These are phyloP conservation scores for Ara ararauna DNA, from an alignment of 2,797 vertebrate species.

Conservation along the genomic window DNA sequence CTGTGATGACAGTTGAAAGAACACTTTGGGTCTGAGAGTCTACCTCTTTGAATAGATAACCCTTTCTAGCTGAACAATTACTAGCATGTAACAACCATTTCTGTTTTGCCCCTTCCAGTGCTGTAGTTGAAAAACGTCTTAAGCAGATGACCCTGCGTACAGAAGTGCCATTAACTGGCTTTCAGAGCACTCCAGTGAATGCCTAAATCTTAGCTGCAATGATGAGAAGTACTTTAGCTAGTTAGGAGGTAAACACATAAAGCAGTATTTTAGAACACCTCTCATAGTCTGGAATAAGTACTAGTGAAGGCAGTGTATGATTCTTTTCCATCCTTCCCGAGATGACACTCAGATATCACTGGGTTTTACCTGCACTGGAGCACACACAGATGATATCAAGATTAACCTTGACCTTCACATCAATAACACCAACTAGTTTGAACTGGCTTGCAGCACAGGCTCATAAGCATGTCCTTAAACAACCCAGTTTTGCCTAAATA, in stretches of 20 bases:
- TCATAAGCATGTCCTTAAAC: background rate
- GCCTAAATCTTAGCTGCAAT: background rate
- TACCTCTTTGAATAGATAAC: conserved; percentile 27
- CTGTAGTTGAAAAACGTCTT: conserved; percentile 8
- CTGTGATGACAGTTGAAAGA: conserved; percentile 46
- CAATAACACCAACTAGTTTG: background rate
- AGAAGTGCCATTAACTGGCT: conserved; percentile 16
- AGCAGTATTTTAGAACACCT: background rate
- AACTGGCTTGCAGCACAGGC: background rate
- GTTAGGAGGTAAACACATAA: background rate
- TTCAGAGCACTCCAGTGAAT: background rate
- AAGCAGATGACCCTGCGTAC: background rate
- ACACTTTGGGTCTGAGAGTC: conserved; percentile 18
- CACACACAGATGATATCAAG: background rate
- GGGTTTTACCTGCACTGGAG: background rate
- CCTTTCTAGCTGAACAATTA: conserved; percentile 42
- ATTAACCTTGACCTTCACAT: background rate
- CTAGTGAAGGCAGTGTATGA: background rate
- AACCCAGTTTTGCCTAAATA: conserved; percentile 18
- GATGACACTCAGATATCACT: background rate
- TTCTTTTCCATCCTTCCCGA: background rate
- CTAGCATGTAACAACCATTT: background rate
- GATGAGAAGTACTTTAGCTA: background rate
- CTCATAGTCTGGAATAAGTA: background rate
- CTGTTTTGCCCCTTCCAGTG: background rate